phyloP scores from a whole-genome alignment of 1,140 invertebrate species.

The Lepidurus couesii region DNA sequence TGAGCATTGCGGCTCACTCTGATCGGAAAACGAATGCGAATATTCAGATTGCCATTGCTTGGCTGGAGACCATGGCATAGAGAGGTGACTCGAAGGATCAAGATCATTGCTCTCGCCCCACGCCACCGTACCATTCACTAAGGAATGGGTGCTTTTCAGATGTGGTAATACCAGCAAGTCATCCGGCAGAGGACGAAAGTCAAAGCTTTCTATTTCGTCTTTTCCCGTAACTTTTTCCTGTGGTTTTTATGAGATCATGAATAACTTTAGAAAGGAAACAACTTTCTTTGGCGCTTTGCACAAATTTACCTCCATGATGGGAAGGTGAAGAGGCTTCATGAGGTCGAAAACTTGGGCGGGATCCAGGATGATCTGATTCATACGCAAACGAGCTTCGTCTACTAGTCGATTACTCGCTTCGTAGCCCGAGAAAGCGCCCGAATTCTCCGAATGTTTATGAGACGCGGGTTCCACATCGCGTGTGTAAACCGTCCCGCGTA shows the following conservation, averaged over 20 bases:
- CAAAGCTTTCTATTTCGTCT: background rate
- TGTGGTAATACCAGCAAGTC: background rate
- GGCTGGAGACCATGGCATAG: background rate
- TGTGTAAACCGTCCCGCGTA: constrained; percentile 23
- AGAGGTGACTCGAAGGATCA: background rate
- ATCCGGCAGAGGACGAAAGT: background rate
- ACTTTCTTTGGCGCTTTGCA: background rate
- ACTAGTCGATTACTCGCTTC: background rate
- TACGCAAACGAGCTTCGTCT: background rate
- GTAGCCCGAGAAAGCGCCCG: background rate
- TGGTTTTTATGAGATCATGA: background rate
- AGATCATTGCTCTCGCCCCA: background rate
- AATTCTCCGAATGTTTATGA: background rate
- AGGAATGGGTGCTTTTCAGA: background rate
- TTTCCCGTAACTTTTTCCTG: background rate
- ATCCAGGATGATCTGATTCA: background rate
- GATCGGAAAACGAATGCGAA: background rate
- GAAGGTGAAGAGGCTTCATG: background rate
- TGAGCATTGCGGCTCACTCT: background rate
- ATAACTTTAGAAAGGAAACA: background rate
- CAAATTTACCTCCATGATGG: background rate
- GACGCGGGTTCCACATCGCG: background rate
- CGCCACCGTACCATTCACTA: background rate
- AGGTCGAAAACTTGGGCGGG: background rate
- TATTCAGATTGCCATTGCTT: background rate